These are phyloP conservation scores for Diploptera punctata DNA, from an alignment of 2,888 invertebrate genomes.

Conservation along the genomic window DNA sequence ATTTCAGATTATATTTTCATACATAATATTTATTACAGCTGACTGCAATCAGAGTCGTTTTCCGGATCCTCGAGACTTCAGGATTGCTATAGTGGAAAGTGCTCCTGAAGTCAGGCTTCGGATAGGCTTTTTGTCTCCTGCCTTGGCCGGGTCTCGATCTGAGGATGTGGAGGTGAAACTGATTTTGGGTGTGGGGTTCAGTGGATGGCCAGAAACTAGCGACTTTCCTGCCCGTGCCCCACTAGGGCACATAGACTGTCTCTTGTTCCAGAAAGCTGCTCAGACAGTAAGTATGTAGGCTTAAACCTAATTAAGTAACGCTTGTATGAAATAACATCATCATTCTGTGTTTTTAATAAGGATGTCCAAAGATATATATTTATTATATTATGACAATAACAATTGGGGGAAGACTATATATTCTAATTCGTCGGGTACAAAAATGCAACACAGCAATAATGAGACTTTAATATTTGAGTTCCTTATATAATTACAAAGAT, in stretches of 20 bases:
- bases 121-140: constrained; percentile 46
- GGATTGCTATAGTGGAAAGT: constrained; percentile 76
- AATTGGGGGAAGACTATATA: too few species aligned
- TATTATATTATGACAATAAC: too few species aligned
- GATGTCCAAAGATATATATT: too few species aligned
- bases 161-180: constrained; percentile 65
- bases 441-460: too few species aligned
- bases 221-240: constrained; percentile 64
- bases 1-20: too few species aligned
- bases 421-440: too few species aligned
- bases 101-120: constrained; percentile 56
- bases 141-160: constrained; percentile 53
- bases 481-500: too few species aligned
- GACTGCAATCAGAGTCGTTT: constrained; percentile 40
- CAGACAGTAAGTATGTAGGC: constrained; percentile 59
- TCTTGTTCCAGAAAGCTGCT: constrained; percentile 68
- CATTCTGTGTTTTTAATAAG: too few species aligned
- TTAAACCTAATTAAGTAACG: too few species aligned
- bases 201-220: constrained; percentile 64
- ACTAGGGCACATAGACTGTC: constrained; percentile 68
- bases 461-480: too few species aligned
- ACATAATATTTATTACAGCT: too few species aligned
- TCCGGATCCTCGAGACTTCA: constrained; percentile 62
- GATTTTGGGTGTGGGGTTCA: constrained; percentile 65
- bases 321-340: too few species aligned